Base-by-base conservation (phyloP, 2,113 vertebrate species). In the Salvelinus fontinalis region DNA sequence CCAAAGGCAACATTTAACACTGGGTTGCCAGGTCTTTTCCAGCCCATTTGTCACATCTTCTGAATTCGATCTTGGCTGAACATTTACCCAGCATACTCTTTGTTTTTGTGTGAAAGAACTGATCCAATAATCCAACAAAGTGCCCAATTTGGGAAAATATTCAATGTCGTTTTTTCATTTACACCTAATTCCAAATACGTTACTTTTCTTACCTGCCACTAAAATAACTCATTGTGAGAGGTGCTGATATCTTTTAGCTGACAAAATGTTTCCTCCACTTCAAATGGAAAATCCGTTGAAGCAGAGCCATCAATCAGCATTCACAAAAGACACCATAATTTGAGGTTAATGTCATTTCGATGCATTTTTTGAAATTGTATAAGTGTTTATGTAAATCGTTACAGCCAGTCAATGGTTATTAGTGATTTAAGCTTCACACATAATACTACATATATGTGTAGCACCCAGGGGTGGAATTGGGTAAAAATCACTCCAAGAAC, bases 11-110 rank as follows among this genome's bases (percentile, higher is more conserved):
- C 67, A 68, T 39, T 68, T 39, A 34, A 7, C 31, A 34, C n/a
- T 68, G 67, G 67, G 31, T 68, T 68, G 67, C 67, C 67, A 68
- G 67, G 67, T 44, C 27, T 39, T 68, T 68, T 68, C 67, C 67
- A 13, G 18, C 29, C 31, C 67, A 27, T 34, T 31, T 34, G 67
- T 68, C 67, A 39, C 67, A 1, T 68, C 31, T 68, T 68, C 29
- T 68, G 31, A 34, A 39, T 68, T 34, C 5, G 27, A 29, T 20
- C 44, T 68, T 68, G 31, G 31, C 31, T 39, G 31, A 68, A 68
- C 18, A 68, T 4, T 68, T 20, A n/a, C 31, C 27, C 29, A 34
- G 18, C 14, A 31, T 27, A 18, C 20, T 3, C 31, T 68, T 44
- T 44, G 29, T n/a, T 68, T 68, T 39, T 31, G 27, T 3, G 16